Evolutionary conservation across 2,888 invertebrate species (phyloP).

Genomic region (Hirtodrosophila trivittata): DNA sequence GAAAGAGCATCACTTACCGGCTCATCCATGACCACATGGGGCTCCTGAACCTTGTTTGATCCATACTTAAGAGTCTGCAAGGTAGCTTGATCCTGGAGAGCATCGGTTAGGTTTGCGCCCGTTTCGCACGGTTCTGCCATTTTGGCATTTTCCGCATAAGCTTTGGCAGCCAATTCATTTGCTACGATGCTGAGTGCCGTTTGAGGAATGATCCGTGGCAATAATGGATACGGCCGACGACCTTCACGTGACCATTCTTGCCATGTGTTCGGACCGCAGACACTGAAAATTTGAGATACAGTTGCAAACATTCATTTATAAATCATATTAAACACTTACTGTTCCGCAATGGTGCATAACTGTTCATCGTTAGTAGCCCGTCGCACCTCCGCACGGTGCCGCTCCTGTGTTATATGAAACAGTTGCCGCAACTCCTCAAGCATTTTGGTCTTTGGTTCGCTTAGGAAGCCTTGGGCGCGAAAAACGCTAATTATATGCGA

Average conservation of each 20-base stretch:
- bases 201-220: slow-evolving; percentile 93
- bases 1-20: slow-evolving; percentile 79
- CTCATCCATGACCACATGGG: slow-evolving; percentile 80
- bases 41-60: slow-evolving; percentile 44
- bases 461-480: slow-evolving; percentile 95
- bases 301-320: slow-evolving; percentile 17
- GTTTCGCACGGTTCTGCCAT: slow-evolving; percentile 85
- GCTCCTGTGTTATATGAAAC: slow-evolving; percentile 94
- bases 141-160: slow-evolving; percentile 87
- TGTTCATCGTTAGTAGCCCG: slow-evolving; percentile 96
- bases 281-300: slow-evolving; percentile 81
- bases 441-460: slow-evolving; percentile 92
- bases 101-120: slow-evolving; percentile 59
- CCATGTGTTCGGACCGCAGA: slow-evolving; percentile 88
- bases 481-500: slow-evolving; percentile 94
- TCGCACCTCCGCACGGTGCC: slow-evolving; percentile 95
- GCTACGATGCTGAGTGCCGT: slow-evolving; percentile 93
- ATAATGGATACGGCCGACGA: slow-evolving; percentile 90
- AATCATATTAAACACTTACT: slow-evolving; percentile 87
- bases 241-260: slow-evolving; percentile 95
- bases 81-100: slow-evolving; percentile 65
- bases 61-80: slow-evolving; percentile 50
- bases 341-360: slow-evolving; percentile 93
- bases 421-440: slow-evolving; percentile 92
- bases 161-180: slow-evolving; percentile 89